phyloP scores from a whole-genome alignment of 2,113 vertebrate species.

The Pelodiscus sinensis region DNA sequence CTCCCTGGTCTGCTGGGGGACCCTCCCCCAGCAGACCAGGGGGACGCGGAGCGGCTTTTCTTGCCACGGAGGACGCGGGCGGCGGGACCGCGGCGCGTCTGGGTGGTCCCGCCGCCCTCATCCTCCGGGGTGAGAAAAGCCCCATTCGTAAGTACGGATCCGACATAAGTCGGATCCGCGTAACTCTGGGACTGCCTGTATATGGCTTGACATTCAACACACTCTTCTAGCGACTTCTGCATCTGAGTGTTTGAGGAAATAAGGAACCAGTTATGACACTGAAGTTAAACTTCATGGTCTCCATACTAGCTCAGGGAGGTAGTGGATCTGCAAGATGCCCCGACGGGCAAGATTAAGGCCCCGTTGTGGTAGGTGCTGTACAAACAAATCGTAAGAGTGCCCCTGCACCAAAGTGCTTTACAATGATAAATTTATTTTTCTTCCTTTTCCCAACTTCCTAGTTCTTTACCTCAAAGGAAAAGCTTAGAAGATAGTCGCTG shows the following conservation, averaged over 20 bases:
- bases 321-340: background rate
- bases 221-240: constrained; percentile 7
- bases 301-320: background rate
- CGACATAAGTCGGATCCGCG: no score
- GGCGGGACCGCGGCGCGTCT: no score
- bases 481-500: background rate
- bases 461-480: background rate
- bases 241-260: background rate
- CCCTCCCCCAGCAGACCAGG: no score
- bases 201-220: background rate
- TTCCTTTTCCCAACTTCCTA: background rate
- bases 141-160: no score
- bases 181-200: no score
- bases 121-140: no score
- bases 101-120: no score
- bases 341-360: background rate
- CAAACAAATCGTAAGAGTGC: background rate
- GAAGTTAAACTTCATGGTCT: background rate
- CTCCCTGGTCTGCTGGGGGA: no score
- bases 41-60: no score
- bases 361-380: background rate
- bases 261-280: background rate
- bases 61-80: no score
- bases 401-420: background rate
- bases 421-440: background rate